Conservation (phyloP, 2,888 invertebrate species). For the Cephalotes varians region DNA sequence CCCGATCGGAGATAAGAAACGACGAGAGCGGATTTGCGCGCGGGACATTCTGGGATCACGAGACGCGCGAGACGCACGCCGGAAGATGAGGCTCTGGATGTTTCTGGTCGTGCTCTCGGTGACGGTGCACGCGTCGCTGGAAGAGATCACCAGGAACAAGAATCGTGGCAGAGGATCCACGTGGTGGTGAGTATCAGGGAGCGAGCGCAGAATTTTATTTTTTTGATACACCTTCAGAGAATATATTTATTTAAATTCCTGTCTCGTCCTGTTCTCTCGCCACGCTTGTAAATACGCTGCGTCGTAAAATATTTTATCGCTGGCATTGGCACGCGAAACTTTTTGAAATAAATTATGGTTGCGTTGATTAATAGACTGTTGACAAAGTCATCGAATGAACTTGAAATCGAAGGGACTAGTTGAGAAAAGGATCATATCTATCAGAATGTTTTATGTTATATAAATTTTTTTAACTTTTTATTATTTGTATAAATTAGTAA, state of each 20-base stretch:
- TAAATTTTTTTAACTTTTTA: not conserved
- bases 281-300: slow-evolving; percentile 25
- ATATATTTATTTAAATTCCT: not conserved
- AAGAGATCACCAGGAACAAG: slow-evolving; percentile 85
- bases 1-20: slow-evolving; percentile 23
- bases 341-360: slow-evolving; percentile 41
- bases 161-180: slow-evolving; percentile 95
- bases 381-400: slow-evolving; percentile 13
- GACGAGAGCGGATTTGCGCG: slow-evolving; percentile 13
- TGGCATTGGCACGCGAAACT: slow-evolving; percentile 20
- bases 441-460: not conserved
- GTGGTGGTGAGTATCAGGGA: slow-evolving; percentile 92
- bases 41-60: slow-evolving; percentile 15
- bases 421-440: not conserved
- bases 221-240: not conserved
- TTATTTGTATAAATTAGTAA: not conserved
- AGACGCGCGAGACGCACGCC: slow-evolving; percentile 22
- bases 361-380: slow-evolving; percentile 43
- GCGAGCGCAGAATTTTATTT: not conserved
- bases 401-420: not conserved
- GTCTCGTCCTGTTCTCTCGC: not conserved
- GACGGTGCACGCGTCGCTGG: slow-evolving; percentile 86
- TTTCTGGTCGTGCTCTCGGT: slow-evolving; percentile 86
- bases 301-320: slow-evolving; percentile 44
- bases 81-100: slow-evolving; percentile 83